Evolutionary conservation across 2,113 vertebrate genomes (phyloP).

Genomic region (Polypterus bichir): DNA sequence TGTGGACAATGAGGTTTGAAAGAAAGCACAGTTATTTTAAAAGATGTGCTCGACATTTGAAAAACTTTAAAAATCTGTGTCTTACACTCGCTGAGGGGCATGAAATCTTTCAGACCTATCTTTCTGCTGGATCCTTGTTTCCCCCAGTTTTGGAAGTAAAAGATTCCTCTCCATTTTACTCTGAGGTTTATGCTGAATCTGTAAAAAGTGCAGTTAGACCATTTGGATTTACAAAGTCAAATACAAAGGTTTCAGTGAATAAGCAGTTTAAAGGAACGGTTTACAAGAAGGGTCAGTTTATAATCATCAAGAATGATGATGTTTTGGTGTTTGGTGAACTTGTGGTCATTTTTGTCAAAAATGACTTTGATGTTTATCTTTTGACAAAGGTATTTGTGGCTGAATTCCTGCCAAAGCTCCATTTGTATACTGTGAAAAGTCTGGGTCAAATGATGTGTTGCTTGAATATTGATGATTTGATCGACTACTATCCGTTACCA

Average conservation of each 20-base stretch:
- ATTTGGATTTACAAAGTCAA: neutral
- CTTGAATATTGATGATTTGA: too few species aligned
- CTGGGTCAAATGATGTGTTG: too few species aligned
- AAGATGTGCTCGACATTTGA: slow-evolving; percentile 14
- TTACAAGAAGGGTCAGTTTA: slow-evolving; percentile 17
- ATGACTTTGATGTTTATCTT: slow-evolving; percentile 11
- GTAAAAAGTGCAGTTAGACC: slow-evolving; percentile 13
- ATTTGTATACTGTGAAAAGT: too few species aligned
- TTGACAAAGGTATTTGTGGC: neutral
- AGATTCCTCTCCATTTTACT: slow-evolving; percentile 13
- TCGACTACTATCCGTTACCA: too few species aligned
- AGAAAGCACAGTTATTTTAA: slow-evolving; percentile 14
- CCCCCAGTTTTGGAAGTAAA: slow-evolving; percentile 8
- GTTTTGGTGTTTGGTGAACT: slow-evolving; percentile 16
- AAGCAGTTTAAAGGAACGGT: slow-evolving; percentile 12
- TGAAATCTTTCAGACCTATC: slow-evolving; percentile 15
- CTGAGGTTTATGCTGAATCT: slow-evolving; percentile 13
- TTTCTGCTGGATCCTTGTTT: slow-evolving; percentile 14
- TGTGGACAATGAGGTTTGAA: slow-evolving; percentile 22
- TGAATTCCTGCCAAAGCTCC: too few species aligned
- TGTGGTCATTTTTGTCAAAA: slow-evolving; percentile 9
- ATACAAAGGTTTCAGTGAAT: slow-evolving; percentile 8
- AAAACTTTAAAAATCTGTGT: slow-evolving; percentile 21
- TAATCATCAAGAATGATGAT: slow-evolving; percentile 4
- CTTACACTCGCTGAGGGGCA: slow-evolving; percentile 17